Conservation (phyloP, 2,797 vertebrate species). For the Xyrichtys novacula region DNA sequence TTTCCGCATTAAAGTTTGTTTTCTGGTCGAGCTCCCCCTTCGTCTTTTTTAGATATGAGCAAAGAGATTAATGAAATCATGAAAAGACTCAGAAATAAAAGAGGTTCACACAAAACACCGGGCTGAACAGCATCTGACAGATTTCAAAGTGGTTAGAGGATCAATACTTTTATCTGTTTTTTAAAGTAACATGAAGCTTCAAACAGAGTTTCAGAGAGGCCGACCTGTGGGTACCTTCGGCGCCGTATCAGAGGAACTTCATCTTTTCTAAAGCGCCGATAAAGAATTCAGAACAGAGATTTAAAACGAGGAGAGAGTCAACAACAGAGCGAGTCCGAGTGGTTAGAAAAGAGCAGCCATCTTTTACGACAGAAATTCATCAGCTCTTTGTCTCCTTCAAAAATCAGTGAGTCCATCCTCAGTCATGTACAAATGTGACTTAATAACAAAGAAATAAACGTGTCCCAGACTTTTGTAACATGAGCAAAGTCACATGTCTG, state of each 20-base stretch:
- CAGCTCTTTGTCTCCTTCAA: too few species aligned
- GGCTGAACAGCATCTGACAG: neutral
- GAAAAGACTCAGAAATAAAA: too few species aligned
- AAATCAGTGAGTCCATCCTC: too few species aligned
- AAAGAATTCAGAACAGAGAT: neutral
- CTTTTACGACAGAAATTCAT: too few species aligned
- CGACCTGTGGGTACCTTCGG: neutral
- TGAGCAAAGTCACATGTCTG: slow-evolving; percentile 11
- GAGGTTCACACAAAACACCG: neutral
- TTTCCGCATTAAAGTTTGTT: too few species aligned
- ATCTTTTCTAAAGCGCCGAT: neutral
- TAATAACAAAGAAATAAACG: neutral
- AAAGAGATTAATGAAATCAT: neutral
- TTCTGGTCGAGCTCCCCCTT: too few species aligned
- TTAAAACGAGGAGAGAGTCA: neutral
- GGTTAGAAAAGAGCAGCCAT: slow-evolving; percentile 7
- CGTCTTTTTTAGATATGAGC: neutral
- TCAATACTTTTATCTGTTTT: slow-evolving; percentile 34
- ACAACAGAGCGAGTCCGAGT: neutral
- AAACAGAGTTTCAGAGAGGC: slow-evolving; percentile 35
- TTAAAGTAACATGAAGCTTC: slow-evolving; percentile 25
- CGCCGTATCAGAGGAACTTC: neutral
- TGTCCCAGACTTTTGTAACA: neutral
- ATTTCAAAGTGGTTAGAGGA: slow-evolving; percentile 23
- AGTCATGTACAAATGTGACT: neutral